Percentiles rank a stretch among this genome's conserved stretches.
phyloP scores from a whole-genome alignment of 2,797 vertebrate genomes.

The Adelosebastes latens region DNA sequence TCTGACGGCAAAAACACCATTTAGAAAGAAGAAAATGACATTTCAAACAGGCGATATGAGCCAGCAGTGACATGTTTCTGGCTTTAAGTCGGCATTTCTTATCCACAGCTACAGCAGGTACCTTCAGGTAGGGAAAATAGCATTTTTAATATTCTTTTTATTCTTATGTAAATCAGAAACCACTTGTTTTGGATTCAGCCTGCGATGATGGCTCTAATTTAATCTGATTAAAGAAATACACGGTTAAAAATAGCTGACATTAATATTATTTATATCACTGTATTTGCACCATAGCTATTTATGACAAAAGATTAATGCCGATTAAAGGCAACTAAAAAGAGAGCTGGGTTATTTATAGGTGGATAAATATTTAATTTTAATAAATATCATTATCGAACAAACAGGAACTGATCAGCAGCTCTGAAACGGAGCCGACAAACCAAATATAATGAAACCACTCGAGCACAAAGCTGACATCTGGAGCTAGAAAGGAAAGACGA shows the following conservation, averaged over 20 bases:
- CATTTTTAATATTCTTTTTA: conserved; percentile 33
- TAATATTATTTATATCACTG: conserved; percentile 50
- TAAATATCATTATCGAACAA: background rate
- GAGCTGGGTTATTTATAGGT: conserved; percentile 3
- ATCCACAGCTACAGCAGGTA: background rate
- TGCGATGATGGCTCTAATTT: conserved; percentile 6
- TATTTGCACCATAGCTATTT: conserved; percentile 47
- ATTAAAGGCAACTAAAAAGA: conserved; percentile 23
- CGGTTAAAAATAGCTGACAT: conserved; percentile 53
- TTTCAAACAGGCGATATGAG: conserved; percentile 10
- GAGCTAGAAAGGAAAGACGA: background rate
- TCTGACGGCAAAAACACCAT: conserved; percentile 29
- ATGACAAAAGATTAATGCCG: conserved; percentile 24
- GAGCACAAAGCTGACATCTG: background rate
- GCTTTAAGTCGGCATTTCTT: background rate
- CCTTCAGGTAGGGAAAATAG: background rate
- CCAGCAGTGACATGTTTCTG: conserved; percentile 1
- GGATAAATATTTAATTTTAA: background rate
- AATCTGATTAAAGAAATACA: conserved; percentile 17
- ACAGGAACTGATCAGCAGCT: background rate
- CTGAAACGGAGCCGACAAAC: background rate
- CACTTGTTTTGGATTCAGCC: conserved; percentile 26
- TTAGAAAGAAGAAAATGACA: conserved; percentile 36
- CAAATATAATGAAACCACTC: background rate
- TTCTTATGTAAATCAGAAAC: conserved; percentile 33